Evolutionary conservation across 1,140 invertebrate species (phyloP).

Genomic region (Anastrepha obliqua): DNA sequence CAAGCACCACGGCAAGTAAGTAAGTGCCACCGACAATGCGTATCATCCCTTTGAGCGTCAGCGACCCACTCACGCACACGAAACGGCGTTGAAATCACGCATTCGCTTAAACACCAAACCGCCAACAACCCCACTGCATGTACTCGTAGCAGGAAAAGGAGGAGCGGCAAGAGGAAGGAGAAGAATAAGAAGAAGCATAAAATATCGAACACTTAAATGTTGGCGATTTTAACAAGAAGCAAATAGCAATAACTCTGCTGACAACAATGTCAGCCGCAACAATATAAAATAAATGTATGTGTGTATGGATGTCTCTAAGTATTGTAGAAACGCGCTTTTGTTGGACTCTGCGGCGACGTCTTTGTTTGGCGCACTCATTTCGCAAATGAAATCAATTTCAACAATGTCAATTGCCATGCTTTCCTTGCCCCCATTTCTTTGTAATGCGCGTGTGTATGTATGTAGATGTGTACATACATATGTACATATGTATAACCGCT

Average conservation of each 20-base stretch:
- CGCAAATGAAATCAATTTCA: conserved; percentile 50
- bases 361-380: conserved; percentile 23
- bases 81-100: background rate
- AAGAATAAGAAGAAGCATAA: background rate
- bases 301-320: too few relatives aligned
- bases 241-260: background rate
- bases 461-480: background rate
- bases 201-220: background rate
- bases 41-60: background rate
- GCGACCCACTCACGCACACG: background rate
- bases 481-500: too few relatives aligned
- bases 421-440: conserved; percentile 38
- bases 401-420: conserved; percentile 50
- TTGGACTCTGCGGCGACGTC: background rate
- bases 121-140: background rate
- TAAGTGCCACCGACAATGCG: too few relatives aligned
- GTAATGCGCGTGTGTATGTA: background rate
- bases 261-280: background rate
- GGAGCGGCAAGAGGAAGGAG: background rate
- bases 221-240: too few relatives aligned
- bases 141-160: background rate
- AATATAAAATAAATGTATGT: background rate
- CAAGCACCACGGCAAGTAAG: too few relatives aligned
- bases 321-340: too few relatives aligned
- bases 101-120: background rate